These are phyloP conservation scores for Oasisia sp. DNA, from an alignment of 2,888 invertebrate genomes.

Conservation along the genomic window DNA sequence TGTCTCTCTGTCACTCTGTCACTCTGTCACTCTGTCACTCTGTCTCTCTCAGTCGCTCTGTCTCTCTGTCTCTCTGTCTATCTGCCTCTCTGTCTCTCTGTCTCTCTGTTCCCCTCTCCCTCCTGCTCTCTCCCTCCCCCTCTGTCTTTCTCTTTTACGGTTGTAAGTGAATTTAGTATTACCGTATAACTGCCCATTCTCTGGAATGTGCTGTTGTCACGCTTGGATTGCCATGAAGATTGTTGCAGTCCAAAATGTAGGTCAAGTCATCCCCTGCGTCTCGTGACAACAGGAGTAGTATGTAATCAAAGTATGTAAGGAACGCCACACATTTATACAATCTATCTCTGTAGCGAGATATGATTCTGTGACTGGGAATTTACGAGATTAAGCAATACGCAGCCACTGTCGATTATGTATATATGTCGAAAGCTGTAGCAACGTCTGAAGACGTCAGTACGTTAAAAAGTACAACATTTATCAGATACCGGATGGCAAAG, in stretches of 20 bases:
- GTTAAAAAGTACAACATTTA: not conserved
- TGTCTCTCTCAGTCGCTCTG: no score
- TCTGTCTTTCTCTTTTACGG: not conserved
- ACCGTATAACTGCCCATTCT: not conserved
- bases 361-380: not conserved
- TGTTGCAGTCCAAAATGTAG: not conserved
- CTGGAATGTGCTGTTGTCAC: not conserved
- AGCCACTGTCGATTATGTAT: not conserved
- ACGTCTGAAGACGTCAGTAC: not conserved
- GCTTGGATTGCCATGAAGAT: not conserved
- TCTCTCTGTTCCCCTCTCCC: no score
- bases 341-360: not conserved
- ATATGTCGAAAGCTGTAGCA: not conserved
- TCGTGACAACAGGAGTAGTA: not conserved
- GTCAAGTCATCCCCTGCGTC: not conserved
- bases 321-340: not conserved
- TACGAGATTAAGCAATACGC: conserved; percentile 17
- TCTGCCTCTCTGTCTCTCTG: no score
- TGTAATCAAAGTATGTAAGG: not conserved
- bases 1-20: no score
- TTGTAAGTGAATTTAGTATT: not conserved
- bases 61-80: no score
- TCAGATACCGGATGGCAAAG: not conserved
- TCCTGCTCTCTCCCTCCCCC: not conserved
- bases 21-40: no score